A percentile compares a stretch with the other conserved stretches of the same genome.
Conservation (phyloP, 2,113 vertebrate species). For the pig (Sus scrofa) region DNA sequence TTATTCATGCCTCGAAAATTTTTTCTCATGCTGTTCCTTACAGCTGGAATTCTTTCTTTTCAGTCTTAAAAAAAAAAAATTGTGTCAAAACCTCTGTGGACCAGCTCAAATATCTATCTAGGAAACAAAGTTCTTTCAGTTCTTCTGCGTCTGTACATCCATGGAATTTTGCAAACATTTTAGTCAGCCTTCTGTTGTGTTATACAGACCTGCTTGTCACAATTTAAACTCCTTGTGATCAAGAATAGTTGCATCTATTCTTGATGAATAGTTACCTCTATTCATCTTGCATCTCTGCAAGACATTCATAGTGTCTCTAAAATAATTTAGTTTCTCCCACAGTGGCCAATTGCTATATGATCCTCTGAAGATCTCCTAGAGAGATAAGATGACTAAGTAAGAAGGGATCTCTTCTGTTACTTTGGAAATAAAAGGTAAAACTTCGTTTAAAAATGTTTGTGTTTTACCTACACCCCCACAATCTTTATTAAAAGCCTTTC, state of each 20-base stretch:
- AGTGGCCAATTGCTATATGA: not conserved
- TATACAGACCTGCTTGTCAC: not conserved
- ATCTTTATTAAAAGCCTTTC: not conserved
- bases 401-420: not conserved
- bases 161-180: not conserved
- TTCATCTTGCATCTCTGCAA: not conserved
- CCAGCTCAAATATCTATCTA: not conserved
- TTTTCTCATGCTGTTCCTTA: not conserved
- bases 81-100: not conserved
- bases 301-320: not conserved
- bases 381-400: not conserved
- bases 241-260: not conserved
- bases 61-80: not conserved
- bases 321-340: not conserved
- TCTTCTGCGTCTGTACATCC: not conserved
- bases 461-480: too few relatives aligned
- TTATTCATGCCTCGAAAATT: not conserved
- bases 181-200: not conserved
- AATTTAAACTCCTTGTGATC: not conserved
- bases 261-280: too few relatives aligned
- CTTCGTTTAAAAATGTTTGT: not conserved
- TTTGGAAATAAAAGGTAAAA: not conserved
- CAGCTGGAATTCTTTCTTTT: not conserved
- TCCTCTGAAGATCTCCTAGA: not conserved
- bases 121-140: conserved; percentile 3